Evolutionary conservation across 35 echinoderm and acorn worm genomes (phyloP).

Genomic region (Lytechinus variegatus): DNA sequence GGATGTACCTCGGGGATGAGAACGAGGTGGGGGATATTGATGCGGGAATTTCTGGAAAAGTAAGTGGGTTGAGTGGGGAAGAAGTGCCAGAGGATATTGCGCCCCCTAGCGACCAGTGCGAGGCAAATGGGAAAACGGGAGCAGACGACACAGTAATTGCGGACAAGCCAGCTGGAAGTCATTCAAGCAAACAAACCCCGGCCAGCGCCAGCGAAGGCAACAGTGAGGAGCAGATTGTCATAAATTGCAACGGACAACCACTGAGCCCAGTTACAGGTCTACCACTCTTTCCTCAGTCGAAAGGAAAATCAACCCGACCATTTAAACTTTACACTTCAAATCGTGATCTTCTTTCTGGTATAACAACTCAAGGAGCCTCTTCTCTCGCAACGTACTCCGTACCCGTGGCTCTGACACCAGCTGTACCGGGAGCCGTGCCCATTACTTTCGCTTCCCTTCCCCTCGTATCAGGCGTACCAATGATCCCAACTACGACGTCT

Average conservation of each 20-base stretch:
- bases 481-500: constrained; percentile 49
- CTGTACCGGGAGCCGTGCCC: constrained; percentile 51
- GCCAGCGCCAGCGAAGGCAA: not conserved
- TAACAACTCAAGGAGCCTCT: constrained; percentile 45
- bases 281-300: constrained; percentile 48
- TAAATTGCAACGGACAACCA: not conserved
- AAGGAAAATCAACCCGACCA: constrained; percentile 64
- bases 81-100: not conserved
- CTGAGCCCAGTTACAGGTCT: not conserved
- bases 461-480: constrained; percentile 31
- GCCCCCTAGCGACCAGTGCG: constrained; percentile 22
- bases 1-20: not conserved
- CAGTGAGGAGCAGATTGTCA: not conserved
- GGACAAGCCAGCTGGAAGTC: not conserved
- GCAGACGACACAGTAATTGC: not conserved
- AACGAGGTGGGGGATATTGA: not conserved
- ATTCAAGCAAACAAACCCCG: not conserved
- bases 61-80: not conserved
- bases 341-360: constrained; percentile 68
- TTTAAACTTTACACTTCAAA: constrained; percentile 72
- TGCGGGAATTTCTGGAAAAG: not conserved
- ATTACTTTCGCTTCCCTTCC: constrained; percentile 47
- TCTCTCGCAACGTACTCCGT: constrained; percentile 37
- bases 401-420: constrained; percentile 47
- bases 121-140: not conserved